A percentile compares a stretch with the other conserved stretches of the same genome.
phyloP scores from a whole-genome alignment of 2,888 invertebrate species.

The Theretra japonica region DNA sequence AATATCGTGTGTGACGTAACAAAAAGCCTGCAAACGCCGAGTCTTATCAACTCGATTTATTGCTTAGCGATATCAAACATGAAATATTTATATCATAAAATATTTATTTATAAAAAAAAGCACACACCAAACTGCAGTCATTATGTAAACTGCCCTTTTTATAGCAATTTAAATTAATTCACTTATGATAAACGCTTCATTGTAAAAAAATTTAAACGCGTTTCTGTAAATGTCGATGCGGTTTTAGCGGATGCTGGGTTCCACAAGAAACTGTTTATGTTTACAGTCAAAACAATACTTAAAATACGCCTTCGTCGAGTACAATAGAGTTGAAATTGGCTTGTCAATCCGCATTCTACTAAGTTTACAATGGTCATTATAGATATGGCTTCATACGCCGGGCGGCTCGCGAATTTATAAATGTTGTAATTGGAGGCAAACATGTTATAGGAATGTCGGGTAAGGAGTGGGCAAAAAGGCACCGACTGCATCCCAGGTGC shows the following conservation, averaged over 20 bases:
- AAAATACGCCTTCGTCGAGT: background rate
- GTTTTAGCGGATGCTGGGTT: conserved; percentile 66
- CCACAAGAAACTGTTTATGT: conserved; percentile 60
- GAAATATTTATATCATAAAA: conserved; percentile 65
- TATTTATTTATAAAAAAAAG: conserved; percentile 59
- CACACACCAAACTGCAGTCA: conserved; percentile 61
- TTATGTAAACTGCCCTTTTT: conserved; percentile 76
- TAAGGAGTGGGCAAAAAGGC: conserved; percentile 62
- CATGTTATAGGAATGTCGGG: conserved; percentile 63
- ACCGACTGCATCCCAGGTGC: conserved; percentile 64
- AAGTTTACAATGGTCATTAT: conserved; percentile 61
- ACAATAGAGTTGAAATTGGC: conserved; percentile 23
- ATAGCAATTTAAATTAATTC: conserved; percentile 81
- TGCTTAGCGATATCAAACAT: conserved; percentile 54
- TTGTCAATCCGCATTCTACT: conserved; percentile 35
- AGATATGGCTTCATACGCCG: conserved; percentile 67
- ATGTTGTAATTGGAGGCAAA: conserved; percentile 70
- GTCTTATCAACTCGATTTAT: conserved; percentile 45
- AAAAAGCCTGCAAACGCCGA: conserved; percentile 32
- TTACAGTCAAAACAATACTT: conserved; percentile 37
- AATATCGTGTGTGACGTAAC: conserved; percentile 14
- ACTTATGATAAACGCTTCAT: conserved; percentile 72
- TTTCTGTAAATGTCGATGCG: conserved; percentile 72
- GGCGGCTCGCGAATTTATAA: conserved; percentile 65
- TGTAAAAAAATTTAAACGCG: conserved; percentile 66